Evolutionary conservation across 2,113 vertebrate species (phyloP).

Genomic region (Prietella phreatophila): DNA sequence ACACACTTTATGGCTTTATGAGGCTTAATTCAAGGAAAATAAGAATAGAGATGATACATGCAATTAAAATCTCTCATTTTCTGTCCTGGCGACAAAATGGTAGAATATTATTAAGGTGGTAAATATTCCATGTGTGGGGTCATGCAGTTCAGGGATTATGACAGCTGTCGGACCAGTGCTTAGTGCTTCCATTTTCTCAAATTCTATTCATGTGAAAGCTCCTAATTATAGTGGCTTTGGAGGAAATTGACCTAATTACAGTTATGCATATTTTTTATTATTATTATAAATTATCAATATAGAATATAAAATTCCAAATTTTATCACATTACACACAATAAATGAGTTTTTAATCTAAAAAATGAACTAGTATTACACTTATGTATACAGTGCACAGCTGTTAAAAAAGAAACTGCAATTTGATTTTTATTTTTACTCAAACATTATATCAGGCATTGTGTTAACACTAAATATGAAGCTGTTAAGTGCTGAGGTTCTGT

Average conservation of each 20-base stretch:
- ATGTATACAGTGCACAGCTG: neutral
- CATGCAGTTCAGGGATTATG: neutral
- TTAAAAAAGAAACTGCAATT: neutral
- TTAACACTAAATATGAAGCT: neutral
- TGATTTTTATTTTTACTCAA: neutral
- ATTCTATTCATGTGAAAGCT: neutral
- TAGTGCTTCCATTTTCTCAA: neutral
- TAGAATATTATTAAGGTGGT: neutral
- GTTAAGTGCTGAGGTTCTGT: neutral
- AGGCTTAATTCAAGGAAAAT: neutral
- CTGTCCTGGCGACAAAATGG: neutral
- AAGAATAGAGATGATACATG: neutral
- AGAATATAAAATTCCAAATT: neutral
- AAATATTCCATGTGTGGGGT: slow-evolving; percentile 11
- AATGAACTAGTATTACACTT: neutral
- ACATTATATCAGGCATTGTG: neutral
- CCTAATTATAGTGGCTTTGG: neutral
- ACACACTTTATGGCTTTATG: neutral
- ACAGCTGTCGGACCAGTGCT: neutral
- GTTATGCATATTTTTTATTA: no score
- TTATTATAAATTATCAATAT: neutral
- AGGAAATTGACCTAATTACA: neutral
- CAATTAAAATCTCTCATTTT: slow-evolving; percentile 8
- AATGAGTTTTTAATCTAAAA: neutral
- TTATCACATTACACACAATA: neutral